A percentile compares a stretch with the other conserved stretches of the same genome.
Evolutionary conservation across 2,113 vertebrate genomes (phyloP).

Genomic region (Agapornis roseicollis): DNA sequence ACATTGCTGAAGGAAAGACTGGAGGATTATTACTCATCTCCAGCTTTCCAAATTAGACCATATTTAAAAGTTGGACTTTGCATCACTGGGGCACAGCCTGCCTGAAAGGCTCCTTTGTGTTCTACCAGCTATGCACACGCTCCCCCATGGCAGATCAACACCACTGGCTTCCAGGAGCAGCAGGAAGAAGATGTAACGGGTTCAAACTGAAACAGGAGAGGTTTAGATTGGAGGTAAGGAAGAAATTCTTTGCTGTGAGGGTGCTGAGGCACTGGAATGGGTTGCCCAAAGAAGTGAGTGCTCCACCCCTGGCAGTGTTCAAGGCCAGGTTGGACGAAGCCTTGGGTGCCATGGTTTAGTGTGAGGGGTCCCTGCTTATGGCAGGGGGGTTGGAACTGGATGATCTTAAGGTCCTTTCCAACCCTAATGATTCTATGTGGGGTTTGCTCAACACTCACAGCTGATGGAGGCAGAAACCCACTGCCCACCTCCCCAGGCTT

Average conservation of each 20-base stretch:
- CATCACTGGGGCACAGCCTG: neutral
- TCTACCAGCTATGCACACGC: fast-evolving
- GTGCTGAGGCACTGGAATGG: too few species aligned
- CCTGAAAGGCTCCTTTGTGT: neutral
- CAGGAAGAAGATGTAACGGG: neutral
- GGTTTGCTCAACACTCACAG: neutral
- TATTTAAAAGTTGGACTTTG: neutral
- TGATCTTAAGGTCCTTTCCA: too few species aligned
- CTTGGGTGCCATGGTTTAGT: too few species aligned
- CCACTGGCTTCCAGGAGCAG: neutral
- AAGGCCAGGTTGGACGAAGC: too few species aligned
- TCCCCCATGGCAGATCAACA: neutral
- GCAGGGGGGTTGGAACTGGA: too few species aligned
- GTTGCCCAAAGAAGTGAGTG: too few species aligned
- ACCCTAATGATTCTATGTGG: too few species aligned
- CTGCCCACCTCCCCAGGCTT: neutral
- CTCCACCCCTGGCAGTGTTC: too few species aligned
- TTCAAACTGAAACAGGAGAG: too few species aligned
- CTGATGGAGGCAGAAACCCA: neutral
- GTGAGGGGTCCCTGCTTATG: too few species aligned
- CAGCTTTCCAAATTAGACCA: neutral
- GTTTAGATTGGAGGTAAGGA: too few species aligned
- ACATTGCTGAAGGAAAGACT: neutral
- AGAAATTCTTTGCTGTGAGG: too few species aligned
- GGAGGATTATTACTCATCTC: neutral